phyloP scores from a whole-genome alignment of 2,888 invertebrate species.

The Drosophila neutralis region DNA sequence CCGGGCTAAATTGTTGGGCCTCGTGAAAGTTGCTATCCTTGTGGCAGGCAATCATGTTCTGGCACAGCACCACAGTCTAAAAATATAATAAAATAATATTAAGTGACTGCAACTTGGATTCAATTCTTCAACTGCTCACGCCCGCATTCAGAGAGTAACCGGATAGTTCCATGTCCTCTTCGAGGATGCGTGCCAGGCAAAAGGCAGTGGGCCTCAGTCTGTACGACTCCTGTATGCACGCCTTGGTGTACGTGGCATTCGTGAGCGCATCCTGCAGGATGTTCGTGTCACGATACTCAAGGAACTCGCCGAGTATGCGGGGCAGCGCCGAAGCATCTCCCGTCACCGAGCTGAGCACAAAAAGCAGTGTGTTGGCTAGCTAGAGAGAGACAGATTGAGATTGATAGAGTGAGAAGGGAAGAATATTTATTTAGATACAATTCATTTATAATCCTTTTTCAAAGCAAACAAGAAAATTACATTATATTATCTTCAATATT shows the following conservation, averaged over 20 bases:
- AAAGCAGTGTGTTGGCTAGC: conserved; percentile 92
- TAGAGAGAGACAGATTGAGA: conserved; percentile 79
- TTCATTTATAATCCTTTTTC: not conserved
- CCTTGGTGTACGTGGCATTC: conserved; percentile 90
- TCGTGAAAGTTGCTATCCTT: conserved; percentile 90
- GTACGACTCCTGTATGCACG: conserved; percentile 92
- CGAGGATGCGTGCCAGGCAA: conserved; percentile 91
- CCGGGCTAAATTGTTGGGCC: conserved; percentile 90
- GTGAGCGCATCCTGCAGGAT: conserved; percentile 87
- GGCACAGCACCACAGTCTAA: conserved; percentile 91
- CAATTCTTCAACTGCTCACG: conserved; percentile 85
- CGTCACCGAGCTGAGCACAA: conserved; percentile 91
- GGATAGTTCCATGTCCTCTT: conserved; percentile 89
- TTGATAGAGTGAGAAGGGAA: conserved; percentile 84
- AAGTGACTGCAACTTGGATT: not conserved
- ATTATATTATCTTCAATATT: too few species aligned
- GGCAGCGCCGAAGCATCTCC: conserved; percentile 88
- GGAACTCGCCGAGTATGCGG: conserved; percentile 88
- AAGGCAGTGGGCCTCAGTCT: conserved; percentile 89
- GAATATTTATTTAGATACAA: not conserved
- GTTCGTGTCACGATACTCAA: conserved; percentile 86
- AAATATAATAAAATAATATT: not conserved
- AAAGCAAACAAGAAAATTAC: too few species aligned
- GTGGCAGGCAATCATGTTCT: conserved; percentile 93
- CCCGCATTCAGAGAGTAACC: conserved; percentile 90